Percentiles rank a stretch among this genome's conserved stretches.
Conservation (phyloP, 1,140 invertebrate species). For the Drosophila baimaii region DNA sequence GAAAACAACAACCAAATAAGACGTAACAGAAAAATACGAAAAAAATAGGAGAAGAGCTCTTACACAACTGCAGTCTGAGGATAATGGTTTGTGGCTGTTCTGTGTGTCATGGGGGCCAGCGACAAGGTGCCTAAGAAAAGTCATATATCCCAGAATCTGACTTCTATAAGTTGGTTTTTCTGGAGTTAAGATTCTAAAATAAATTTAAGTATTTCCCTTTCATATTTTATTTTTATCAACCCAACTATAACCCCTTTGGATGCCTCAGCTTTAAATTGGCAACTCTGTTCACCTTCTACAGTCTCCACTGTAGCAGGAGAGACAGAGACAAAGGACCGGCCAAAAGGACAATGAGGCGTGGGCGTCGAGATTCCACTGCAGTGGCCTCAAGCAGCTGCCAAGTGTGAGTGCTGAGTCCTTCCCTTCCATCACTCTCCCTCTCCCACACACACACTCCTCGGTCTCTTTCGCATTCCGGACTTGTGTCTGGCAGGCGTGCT, state of each 20-base stretch:
- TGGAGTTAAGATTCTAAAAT: too few species aligned
- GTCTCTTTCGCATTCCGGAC: slow-evolving; percentile 19
- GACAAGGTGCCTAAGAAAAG: slow-evolving; percentile 56
- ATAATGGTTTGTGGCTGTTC: slow-evolving; percentile 49
- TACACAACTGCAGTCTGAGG: slow-evolving; percentile 43
- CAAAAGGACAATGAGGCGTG: slow-evolving; percentile 47
- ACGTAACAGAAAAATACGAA: slow-evolving; percentile 25
- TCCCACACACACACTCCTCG: not conserved
- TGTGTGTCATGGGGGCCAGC: slow-evolving; percentile 14
- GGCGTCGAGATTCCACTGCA: slow-evolving; percentile 44
- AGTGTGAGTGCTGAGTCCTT: slow-evolving; percentile 37
- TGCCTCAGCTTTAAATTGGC: not conserved
- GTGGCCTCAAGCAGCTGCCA: slow-evolving; percentile 46
- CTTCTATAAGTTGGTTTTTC: too few species aligned
- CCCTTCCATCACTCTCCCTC: not conserved
- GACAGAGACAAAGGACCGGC: not conserved
- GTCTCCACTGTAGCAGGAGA: not conserved
- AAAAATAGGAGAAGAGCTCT: slow-evolving; percentile 6
- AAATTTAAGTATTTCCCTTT: too few species aligned
- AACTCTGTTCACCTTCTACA: too few species aligned
- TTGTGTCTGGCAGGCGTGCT: slow-evolving; percentile 66
- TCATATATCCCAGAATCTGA: not conserved
- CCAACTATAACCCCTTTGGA: not conserved
- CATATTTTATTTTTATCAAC: not conserved
- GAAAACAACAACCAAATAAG: slow-evolving; percentile 26